These are phyloP conservation scores for Dryadula phaetusa DNA, from an alignment of 2,888 invertebrate species.

Conservation along the genomic window DNA sequence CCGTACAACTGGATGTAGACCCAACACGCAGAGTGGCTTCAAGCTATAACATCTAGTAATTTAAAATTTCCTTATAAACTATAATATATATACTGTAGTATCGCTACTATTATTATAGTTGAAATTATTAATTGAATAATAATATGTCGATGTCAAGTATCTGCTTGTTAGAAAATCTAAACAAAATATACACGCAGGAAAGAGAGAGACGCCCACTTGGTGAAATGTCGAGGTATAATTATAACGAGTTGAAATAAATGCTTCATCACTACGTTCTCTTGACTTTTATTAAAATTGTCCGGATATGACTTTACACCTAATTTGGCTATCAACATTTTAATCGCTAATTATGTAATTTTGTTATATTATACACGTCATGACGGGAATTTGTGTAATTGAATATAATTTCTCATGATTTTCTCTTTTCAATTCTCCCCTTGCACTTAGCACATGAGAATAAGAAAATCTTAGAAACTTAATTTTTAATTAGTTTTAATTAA, in stretches of 20 bases:
- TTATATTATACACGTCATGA: neutral
- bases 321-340: conserved; percentile 12
- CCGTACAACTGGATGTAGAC: neutral
- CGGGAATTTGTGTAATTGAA: conserved; percentile 11
- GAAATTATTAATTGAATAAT: conserved; percentile 37
- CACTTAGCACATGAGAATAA: neutral
- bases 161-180: conserved; percentile 40
- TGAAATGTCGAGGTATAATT: conserved; percentile 25
- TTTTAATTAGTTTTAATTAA: no score
- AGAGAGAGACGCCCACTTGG: conserved; percentile 30
- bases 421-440: conserved; percentile 8
- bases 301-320: conserved; percentile 20
- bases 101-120: conserved; percentile 33
- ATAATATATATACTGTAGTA: conserved; percentile 1
- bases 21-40: neutral
- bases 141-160: conserved; percentile 33
- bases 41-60: neutral
- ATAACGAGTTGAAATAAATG: conserved; percentile 20
- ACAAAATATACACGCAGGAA: conserved; percentile 45
- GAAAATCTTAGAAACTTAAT: neutral
- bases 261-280: conserved; percentile 4
- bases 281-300: conserved; percentile 19
- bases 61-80: neutral
- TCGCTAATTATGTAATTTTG: conserved; percentile 22
- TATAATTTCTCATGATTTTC: conserved; percentile 22